These are phyloP conservation scores for Cheumatopsyche charites DNA, from an alignment of 1,140 invertebrate species.

Conservation along the genomic window DNA sequence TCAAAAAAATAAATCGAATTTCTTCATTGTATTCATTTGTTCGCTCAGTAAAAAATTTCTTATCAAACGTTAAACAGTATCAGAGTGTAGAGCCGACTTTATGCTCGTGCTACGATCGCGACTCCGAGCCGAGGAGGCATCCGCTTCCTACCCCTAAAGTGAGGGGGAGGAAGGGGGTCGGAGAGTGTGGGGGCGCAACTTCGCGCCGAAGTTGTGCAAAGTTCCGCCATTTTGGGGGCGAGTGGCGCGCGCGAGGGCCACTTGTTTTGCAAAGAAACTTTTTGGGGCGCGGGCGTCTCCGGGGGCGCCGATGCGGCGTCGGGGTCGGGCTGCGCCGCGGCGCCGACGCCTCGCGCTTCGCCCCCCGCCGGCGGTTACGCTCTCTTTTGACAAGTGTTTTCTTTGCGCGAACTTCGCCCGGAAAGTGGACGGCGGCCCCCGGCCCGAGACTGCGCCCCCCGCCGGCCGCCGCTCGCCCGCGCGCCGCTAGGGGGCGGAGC, in stretches of 20 bases:
- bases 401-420: background rate
- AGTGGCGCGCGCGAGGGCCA: constrained; percentile 62
- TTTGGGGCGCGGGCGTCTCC: constrained; percentile 56
- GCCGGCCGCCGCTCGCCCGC: constrained; percentile 35
- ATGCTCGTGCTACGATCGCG: constrained; percentile 54
- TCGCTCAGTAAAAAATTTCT: too few relatives aligned
- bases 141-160: too few relatives aligned
- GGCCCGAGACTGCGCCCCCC: constrained; percentile 13
- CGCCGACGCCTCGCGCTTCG: constrained; percentile 17
- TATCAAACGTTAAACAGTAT: too few relatives aligned
- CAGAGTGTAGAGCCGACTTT: too few relatives aligned
- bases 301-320: constrained; percentile 62
- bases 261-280: constrained; percentile 66
- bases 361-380: constrained; percentile 51
- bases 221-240: constrained; percentile 64
- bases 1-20: too few relatives aligned
- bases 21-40: too few relatives aligned
- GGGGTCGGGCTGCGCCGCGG: constrained; percentile 58
- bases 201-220: constrained; percentile 64
- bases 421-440: constrained; percentile 49
- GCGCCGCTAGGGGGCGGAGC: constrained; percentile 48
- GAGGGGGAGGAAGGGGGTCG: constrained; percentile 56
- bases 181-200: constrained; percentile 60
- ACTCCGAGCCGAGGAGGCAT: constrained; percentile 48
- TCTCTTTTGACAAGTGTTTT: constrained; percentile 59